These are phyloP conservation scores for Heterodera filipjevi DNA, from an alignment of 2,888 invertebrate species.

Conservation along the genomic window DNA sequence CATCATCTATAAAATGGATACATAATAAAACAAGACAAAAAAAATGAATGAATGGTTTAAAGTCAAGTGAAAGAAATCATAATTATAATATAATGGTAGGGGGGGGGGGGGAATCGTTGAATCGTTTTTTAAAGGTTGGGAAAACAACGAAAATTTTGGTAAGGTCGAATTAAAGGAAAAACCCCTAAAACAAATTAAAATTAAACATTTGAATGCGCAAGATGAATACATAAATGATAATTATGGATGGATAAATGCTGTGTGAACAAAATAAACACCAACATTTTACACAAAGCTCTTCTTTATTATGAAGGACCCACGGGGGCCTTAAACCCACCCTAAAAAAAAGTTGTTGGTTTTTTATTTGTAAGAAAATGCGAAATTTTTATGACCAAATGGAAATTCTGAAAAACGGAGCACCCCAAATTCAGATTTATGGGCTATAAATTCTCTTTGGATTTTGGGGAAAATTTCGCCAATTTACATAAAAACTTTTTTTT, in stretches of 20 bases:
- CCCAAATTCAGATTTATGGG: not conserved
- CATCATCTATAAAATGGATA: not conserved
- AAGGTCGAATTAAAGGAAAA: constrained; percentile 2
- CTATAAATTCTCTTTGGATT: not conserved
- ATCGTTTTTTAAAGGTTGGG: not conserved
- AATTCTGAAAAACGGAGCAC: not conserved
- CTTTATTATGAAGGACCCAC: no score
- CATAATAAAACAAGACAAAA: not conserved
- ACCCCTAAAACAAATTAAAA: not conserved
- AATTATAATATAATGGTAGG: not conserved
- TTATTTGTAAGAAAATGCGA: no score
- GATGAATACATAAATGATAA: not conserved
- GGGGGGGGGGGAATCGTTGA: no score
- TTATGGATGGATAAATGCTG: not conserved
- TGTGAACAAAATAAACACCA: not conserved
- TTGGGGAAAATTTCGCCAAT: not conserved
- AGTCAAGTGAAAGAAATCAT: not conserved
- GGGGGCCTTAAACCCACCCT: no score
- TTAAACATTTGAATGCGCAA: not conserved
- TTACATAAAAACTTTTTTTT: not conserved
- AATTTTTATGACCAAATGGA: no score
- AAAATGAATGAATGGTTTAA: not conserved
- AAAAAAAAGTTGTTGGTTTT: no score
- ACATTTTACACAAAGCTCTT: no score
- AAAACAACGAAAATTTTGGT: not conserved